Evolutionary conservation across 2,888 invertebrate species (phyloP).

Genomic region (Aspidiotus rigidus): DNA sequence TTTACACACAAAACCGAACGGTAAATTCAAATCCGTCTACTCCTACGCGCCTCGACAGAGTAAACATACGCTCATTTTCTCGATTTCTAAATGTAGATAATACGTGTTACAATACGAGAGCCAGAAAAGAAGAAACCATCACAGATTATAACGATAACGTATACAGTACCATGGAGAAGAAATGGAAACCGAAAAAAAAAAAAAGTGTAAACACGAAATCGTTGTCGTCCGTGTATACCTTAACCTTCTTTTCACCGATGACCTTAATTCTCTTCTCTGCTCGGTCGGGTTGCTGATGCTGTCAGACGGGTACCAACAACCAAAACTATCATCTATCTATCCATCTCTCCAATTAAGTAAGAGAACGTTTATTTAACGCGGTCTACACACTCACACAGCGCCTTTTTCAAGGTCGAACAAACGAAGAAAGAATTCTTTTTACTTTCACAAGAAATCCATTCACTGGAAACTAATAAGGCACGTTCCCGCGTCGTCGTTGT

Average conservation of each 20-base stretch:
- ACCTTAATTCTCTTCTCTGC: background rate
- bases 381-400: background rate
- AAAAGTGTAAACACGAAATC: background rate
- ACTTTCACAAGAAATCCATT: background rate
- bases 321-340: slow-evolving; percentile 4
- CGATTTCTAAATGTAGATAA: background rate
- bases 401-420: slow-evolving; percentile 25
- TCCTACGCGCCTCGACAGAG: background rate
- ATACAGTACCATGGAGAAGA: background rate
- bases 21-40: background rate
- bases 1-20: background rate
- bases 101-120: background rate
- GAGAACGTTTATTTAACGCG: slow-evolving; percentile 21
- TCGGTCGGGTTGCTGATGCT: background rate
- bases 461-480: background rate
- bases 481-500: too few relatives aligned
- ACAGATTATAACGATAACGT: too few relatives aligned
- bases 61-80: background rate
- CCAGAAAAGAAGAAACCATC: slow-evolving; percentile 1
- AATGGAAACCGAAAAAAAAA: background rate
- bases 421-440: slow-evolving; percentile 11
- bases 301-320: too few relatives aligned
- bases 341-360: slow-evolving; percentile 30
- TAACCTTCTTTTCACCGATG: slow-evolving; percentile 2
- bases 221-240: background rate